Percentiles rank a stretch among this genome's conserved stretches.
phyloP scores from a whole-genome alignment of 2,888 invertebrate genomes.

The Crematogaster levior region DNA sequence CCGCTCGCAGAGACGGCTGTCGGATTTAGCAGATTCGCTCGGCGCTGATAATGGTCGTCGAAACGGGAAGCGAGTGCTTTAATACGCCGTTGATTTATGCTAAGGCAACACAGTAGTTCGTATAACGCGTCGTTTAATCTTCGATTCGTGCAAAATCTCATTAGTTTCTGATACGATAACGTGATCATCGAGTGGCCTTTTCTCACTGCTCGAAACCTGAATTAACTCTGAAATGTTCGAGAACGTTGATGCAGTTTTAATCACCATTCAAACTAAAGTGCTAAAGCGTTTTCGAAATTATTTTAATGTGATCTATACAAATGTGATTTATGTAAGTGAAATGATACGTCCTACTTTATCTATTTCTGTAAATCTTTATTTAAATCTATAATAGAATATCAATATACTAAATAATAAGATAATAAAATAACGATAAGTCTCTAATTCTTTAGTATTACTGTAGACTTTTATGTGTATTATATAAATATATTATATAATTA shows the following conservation, averaged over 20 bases:
- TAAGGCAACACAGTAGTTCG: slow-evolving; percentile 18
- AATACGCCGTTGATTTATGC: slow-evolving; percentile 40
- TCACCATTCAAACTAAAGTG: slow-evolving; percentile 19
- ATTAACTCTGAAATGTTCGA: slow-evolving; percentile 31
- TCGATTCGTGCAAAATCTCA: slow-evolving; percentile 39
- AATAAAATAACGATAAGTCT: neutral
- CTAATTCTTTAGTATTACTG: neutral
- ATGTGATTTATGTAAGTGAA: slow-evolving; percentile 3
- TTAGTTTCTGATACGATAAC: slow-evolving; percentile 43
- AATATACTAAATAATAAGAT: neutral
- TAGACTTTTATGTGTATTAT: too few species aligned
- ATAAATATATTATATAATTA: too few species aligned
- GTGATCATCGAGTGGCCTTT: slow-evolving; percentile 27
- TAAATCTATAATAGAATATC: neutral
- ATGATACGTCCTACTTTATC: neutral
- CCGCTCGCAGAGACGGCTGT: slow-evolving; percentile 10
- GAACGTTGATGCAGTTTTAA: slow-evolving; percentile 26
- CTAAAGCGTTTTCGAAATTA: neutral
- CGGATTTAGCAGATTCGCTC: slow-evolving; percentile 34
- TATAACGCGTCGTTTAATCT: slow-evolving; percentile 32
- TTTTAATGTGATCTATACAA: too few species aligned
- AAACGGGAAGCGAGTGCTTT: slow-evolving; percentile 12
- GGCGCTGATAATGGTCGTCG: slow-evolving; percentile 43
- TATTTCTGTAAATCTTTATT: slow-evolving; percentile 7
- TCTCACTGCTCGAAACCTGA: neutral